Evolutionary conservation across 2,888 invertebrate species (phyloP), one percentile per base, ranked within the genome.

Genomic region (Tetanocera ferruginea): DNA sequence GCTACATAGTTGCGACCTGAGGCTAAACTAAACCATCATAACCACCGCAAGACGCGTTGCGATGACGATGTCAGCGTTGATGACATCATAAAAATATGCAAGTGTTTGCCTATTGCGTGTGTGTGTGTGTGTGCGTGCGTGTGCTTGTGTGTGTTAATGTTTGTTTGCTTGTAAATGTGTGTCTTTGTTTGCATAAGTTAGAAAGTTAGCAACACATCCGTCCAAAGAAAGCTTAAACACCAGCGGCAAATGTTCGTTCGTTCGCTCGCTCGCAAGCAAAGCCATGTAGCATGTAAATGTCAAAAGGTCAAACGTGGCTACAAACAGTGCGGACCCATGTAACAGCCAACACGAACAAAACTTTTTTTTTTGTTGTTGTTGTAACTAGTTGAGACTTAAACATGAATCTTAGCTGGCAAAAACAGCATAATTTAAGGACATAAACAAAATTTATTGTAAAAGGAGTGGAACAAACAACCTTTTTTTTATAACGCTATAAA

Each of bases 31-130:
- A 28, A 11, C 23, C 25, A n/a, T 60, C 37, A 67, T 67, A 37
- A n/a, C 23, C 23, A 43, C 37, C 37, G 19, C 37, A n/a, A 67
- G 19, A 23, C 9, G 23, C 37, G 11, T 8, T 8, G 17, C 14
- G 60, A 72, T 37, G 71, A 71, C 31, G 71, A 51, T 49, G 49
- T 51, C 70, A 51, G 28, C 70, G 70, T 25, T 51, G 72, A 72
- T 57, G 55, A 57, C 72, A 72, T 57, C 72, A 72, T 55, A 43
- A 34, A 72, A 37, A 14, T 37, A 43, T 60, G 25, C 23, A 28
- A 28, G 23, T 60, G 57, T 60, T 60, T 60, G 23, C 23, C 23
- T 6, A 25, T 23, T 60, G 11, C n/a, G 57, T 28, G 19, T 60
- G 25, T 8, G 19, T 60, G 19, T 60, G 25, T 23, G 57, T 5